Conservation (phyloP, 2,797 vertebrate genomes). For the Yasuhikotakia modesta region DNA sequence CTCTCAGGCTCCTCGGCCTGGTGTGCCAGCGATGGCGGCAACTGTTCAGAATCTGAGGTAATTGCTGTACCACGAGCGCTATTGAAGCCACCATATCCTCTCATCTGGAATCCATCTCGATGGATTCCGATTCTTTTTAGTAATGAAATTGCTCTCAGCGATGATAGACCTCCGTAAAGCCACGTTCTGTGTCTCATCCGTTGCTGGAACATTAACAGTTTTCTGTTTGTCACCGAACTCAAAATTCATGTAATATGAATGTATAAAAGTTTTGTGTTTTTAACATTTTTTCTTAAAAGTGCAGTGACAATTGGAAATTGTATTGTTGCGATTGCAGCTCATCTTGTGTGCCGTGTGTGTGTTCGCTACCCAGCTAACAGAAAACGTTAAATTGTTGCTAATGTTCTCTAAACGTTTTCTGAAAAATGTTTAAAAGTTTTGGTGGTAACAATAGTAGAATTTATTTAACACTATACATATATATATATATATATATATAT, state of each 20-base stretch:
- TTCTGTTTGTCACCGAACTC: slow-evolving; percentile 6
- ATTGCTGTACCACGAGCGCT: slow-evolving; percentile 61
- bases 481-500: too few species aligned
- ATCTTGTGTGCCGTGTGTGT: not conserved
- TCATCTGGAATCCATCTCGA: slow-evolving; percentile 51
- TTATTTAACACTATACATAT: too few species aligned
- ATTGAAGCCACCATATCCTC: slow-evolving; percentile 62
- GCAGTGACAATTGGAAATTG: not conserved
- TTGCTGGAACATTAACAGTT: not conserved
- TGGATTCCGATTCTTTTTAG: slow-evolving; percentile 64
- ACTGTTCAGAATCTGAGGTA: slow-evolving; percentile 60
- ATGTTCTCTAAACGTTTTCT: too few species aligned
- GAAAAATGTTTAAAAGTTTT: too few species aligned
- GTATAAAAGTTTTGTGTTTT: not conserved
- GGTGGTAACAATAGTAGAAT: too few species aligned
- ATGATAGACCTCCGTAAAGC: slow-evolving; percentile 54
- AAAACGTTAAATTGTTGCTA: too few species aligned
- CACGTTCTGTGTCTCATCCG: slow-evolving; percentile 48
- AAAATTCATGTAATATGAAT: not conserved
- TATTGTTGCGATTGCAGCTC: not conserved
- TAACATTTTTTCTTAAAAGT: not conserved
- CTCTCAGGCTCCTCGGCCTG: slow-evolving; percentile 42
- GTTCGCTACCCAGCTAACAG: not conserved
- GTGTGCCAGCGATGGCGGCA: slow-evolving; percentile 31
- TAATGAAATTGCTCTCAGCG: slow-evolving; percentile 55